A percentile compares a stretch with the other conserved stretches of the same genome.
Evolutionary conservation across 2,888 invertebrate species (phyloP).

Genomic region (Fragum whitleyi): DNA sequence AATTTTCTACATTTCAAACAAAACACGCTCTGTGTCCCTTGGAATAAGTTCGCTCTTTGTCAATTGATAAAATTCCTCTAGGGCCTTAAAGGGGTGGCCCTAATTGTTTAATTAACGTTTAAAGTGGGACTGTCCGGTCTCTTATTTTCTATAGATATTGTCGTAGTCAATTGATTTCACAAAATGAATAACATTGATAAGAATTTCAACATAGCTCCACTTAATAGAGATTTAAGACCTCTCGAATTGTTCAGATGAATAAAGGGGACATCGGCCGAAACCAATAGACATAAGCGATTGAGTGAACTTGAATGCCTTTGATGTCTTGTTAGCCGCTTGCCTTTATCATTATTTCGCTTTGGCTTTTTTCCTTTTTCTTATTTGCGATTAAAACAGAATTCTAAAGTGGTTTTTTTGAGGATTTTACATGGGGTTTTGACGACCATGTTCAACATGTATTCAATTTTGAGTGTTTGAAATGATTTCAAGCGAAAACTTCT

Average conservation of each 20-base stretch:
- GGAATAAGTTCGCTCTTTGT: neutral
- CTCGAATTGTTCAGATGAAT: neutral
- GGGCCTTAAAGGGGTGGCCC: constrained; percentile 13
- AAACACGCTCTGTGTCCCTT: neutral
- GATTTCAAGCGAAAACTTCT: too few relatives aligned
- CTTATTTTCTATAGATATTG: neutral
- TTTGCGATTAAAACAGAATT: too few relatives aligned
- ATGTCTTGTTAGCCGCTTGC: constrained; percentile 11
- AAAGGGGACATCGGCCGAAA: constrained; percentile 9
- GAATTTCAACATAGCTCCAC: constrained; percentile 44
- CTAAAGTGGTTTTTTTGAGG: too few relatives aligned
- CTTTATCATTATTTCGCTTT: neutral
- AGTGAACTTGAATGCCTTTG: constrained; percentile 8
- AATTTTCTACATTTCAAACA: neutral
- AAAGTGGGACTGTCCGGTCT: constrained; percentile 10
- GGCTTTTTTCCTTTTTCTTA: neutral
- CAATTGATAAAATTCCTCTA: neutral
- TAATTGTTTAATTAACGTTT: constrained; percentile 20
- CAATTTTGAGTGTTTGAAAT: too few relatives aligned
- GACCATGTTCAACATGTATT: too few relatives aligned
- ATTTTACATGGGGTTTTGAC: too few relatives aligned
- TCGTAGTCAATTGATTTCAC: constrained; percentile 16
- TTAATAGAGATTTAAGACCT: constrained; percentile 45
- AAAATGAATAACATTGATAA: constrained; percentile 15
- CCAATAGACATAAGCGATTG: constrained; percentile 23